Conservation (phyloP, 2,113 vertebrate genomes). For the Rhabdomys dilectus region DNA sequence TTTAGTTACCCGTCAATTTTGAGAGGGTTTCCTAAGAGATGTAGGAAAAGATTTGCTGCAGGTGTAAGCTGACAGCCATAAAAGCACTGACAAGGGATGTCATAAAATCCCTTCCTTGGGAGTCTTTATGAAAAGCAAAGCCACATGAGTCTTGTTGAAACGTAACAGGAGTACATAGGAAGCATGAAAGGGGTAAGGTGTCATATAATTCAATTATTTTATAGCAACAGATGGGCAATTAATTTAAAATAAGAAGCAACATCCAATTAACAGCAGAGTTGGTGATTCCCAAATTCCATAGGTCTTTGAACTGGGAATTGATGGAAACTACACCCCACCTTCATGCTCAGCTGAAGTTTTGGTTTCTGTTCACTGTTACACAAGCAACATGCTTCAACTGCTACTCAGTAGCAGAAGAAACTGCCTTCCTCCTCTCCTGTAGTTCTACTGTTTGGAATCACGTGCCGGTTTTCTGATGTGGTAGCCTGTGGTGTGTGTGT, state of each 20-base stretch:
- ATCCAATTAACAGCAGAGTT: constrained; percentile 29
- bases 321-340: constrained; percentile 28
- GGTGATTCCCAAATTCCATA: constrained; percentile 32
- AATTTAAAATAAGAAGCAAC: constrained; percentile 66
- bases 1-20: constrained; percentile 74
- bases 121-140: constrained; percentile 61
- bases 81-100: constrained; percentile 66
- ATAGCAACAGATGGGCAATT: constrained; percentile 58
- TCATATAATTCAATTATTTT: constrained; percentile 56
- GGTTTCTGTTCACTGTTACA: neutral
- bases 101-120: constrained; percentile 55
- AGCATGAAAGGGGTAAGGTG: constrained; percentile 26
- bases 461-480: constrained; percentile 24
- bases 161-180: neutral
- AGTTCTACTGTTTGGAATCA: neutral
- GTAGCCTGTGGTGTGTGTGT: constrained; percentile 39
- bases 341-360: neutral
- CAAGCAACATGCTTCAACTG: neutral
- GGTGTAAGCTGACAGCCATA: constrained; percentile 62
- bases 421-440: neutral
- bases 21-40: constrained; percentile 74
- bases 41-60: constrained; percentile 62
- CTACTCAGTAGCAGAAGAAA: neutral
- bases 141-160: constrained; percentile 58
- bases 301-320: constrained; percentile 38